Evolutionary conservation across 2,113 vertebrate species (phyloP).

Genomic region (Nerophis lumbriciformis): DNA sequence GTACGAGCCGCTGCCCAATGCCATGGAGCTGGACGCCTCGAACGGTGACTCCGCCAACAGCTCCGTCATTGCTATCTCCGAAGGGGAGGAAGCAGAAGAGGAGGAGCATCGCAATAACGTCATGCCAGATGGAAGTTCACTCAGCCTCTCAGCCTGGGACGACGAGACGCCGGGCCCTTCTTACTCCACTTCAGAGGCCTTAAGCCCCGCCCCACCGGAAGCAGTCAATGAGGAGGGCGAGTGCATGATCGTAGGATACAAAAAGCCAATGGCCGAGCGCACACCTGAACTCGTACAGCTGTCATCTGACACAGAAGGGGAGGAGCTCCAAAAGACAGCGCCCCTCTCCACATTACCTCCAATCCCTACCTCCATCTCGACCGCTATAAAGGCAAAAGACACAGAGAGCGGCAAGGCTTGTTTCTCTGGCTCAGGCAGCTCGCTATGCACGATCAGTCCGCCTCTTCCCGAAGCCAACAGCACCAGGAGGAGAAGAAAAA

Average conservation of each 20-base stretch:
- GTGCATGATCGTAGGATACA: constrained; percentile 87
- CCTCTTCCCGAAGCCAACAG: neutral
- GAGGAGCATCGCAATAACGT: neutral
- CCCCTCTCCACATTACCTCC: constrained; percentile 17
- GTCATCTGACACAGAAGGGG: constrained; percentile 81
- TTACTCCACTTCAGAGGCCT: constrained; percentile 70
- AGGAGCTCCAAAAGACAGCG: constrained; percentile 24
- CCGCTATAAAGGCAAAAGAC: neutral
- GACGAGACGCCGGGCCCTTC: constrained; percentile 90
- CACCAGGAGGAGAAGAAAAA: neutral
- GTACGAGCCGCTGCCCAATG: constrained; percentile 77
- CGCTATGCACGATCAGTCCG: constrained; percentile 13
- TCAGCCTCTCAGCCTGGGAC: constrained; percentile 79
- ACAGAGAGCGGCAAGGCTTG: neutral
- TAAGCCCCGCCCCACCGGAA: constrained; percentile 54
- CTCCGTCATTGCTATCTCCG: constrained; percentile 88
- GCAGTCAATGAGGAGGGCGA: constrained; percentile 51
- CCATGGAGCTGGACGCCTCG: constrained; percentile 58
- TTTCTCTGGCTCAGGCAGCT: neutral
- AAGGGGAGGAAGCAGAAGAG: constrained; percentile 73
- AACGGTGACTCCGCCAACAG: constrained; percentile 74
- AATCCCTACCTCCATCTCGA: constrained; percentile 46
- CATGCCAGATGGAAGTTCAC: constrained; percentile 34
- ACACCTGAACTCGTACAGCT: constrained; percentile 89
- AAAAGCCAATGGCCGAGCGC: constrained; percentile 87